phyloP scores from a whole-genome alignment of 2,113 vertebrate genomes.

The Aegotheles bennettii region DNA sequence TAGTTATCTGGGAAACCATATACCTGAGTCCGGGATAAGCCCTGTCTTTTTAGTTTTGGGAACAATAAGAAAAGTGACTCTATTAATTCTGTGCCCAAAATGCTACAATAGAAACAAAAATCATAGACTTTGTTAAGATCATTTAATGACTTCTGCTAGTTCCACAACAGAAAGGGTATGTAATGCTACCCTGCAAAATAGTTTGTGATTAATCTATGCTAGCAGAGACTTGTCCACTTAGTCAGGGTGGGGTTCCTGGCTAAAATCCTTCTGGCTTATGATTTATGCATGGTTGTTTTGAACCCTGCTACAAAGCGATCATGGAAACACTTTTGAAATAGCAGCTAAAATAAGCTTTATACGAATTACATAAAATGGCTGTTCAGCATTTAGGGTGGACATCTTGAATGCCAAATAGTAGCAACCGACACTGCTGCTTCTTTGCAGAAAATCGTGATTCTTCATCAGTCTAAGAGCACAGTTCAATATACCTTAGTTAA shows the following conservation, averaged over 20 bases:
- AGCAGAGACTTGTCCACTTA: slow-evolving; percentile 43
- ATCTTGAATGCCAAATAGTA: not conserved
- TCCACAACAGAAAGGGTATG: not conserved
- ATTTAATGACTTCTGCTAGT: not conserved
- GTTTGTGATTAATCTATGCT: not conserved
- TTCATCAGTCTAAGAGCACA: not conserved
- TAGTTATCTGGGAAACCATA: not conserved
- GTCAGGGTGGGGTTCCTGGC: slow-evolving; percentile 36
- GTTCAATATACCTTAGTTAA: not conserved
- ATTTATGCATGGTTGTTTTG: slow-evolving; percentile 23
- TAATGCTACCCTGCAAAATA: not conserved
- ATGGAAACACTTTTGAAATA: not conserved
- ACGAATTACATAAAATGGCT: not conserved
- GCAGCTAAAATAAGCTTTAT: not conserved
- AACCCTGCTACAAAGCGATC: slow-evolving; percentile 4
- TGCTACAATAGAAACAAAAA: not conserved
- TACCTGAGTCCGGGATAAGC: not conserved
- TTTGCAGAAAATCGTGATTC: not conserved
- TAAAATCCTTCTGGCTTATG: not conserved
- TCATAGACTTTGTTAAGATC: not conserved
- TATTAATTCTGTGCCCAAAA: not conserved
- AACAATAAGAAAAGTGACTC: not conserved
- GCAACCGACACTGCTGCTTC: not conserved
- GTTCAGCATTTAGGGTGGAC: not conserved
- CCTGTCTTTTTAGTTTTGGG: not conserved